Conservation (phyloP, 2,888 invertebrate species). For the Amaurobius ferox region DNA sequence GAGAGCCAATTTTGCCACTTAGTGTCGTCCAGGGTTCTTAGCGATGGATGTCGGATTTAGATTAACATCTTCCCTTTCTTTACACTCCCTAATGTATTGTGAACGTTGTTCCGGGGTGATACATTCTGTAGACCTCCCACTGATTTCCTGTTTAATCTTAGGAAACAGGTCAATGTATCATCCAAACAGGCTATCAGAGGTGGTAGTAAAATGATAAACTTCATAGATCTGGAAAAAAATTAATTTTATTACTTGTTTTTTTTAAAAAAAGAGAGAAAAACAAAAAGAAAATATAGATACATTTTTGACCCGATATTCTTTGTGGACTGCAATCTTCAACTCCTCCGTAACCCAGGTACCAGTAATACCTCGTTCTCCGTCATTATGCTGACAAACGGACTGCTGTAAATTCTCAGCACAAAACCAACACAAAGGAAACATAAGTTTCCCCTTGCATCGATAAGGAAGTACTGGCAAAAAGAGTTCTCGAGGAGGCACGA, state of each 20-base stretch:
- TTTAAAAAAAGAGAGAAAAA: background rate
- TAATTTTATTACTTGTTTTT: background rate
- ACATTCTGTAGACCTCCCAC: background rate
- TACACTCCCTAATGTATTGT: background rate
- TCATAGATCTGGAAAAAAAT: background rate
- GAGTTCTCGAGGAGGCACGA: background rate
- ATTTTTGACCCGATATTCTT: background rate
- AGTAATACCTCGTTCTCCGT: background rate
- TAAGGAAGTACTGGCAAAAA: background rate
- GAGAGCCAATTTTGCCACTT: background rate
- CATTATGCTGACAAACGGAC: background rate
- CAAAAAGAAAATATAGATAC: background rate
- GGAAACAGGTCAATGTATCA: no score
- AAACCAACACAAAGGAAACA: background rate
- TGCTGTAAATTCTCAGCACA: background rate
- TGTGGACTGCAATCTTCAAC: background rate
- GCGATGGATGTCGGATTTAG: background rate
- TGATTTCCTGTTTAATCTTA: background rate
- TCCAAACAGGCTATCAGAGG: background rate
- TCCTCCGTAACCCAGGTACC: background rate
- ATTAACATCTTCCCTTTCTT: background rate
- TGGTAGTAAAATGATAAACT: background rate
- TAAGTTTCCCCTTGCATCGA: background rate
- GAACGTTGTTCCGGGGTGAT: background rate
- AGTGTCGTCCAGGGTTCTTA: background rate